Percentiles rank a stretch among this genome's conserved stretches.
Evolutionary conservation across 2,888 invertebrate species (phyloP).

Genomic region (Epinotia brunnichana): DNA sequence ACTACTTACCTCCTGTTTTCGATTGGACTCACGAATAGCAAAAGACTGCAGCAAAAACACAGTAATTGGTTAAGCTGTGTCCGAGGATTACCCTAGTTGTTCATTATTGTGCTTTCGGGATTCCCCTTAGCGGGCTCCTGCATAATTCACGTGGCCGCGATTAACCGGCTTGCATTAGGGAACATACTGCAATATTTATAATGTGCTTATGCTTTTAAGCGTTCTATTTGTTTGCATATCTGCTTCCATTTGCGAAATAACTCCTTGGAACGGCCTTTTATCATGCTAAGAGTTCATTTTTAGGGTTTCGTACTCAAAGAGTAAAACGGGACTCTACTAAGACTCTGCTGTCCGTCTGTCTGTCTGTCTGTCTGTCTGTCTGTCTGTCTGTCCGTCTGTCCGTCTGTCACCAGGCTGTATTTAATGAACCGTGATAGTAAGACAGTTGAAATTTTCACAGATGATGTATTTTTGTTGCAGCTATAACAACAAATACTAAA

Average conservation of each 20-base stretch:
- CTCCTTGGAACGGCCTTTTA: constrained; percentile 8
- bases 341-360: too few species aligned
- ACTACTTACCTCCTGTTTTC: background rate
- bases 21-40: constrained; percentile 8
- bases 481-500: too few species aligned
- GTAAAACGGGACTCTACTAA: too few species aligned
- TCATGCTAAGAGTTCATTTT: background rate
- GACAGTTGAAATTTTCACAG: too few species aligned
- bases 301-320: too few species aligned
- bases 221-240: constrained; percentile 37
- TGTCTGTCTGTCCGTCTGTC: too few species aligned
- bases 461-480: too few species aligned
- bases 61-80: constrained; percentile 72
- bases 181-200: constrained; percentile 44
- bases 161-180: constrained; percentile 62
- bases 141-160: constrained; percentile 66
- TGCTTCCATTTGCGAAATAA: constrained; percentile 22
- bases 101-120: constrained; percentile 73
- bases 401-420: too few species aligned
- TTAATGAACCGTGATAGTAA: too few species aligned
- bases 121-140: constrained; percentile 62
- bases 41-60: constrained; percentile 35
- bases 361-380: too few species aligned
- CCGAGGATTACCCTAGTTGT: constrained; percentile 67
- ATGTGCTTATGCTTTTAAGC: constrained; percentile 39